These are phyloP conservation scores for Babyrousa celebensis DNA, from an alignment of 2,797 vertebrate genomes.

Conservation along the genomic window DNA sequence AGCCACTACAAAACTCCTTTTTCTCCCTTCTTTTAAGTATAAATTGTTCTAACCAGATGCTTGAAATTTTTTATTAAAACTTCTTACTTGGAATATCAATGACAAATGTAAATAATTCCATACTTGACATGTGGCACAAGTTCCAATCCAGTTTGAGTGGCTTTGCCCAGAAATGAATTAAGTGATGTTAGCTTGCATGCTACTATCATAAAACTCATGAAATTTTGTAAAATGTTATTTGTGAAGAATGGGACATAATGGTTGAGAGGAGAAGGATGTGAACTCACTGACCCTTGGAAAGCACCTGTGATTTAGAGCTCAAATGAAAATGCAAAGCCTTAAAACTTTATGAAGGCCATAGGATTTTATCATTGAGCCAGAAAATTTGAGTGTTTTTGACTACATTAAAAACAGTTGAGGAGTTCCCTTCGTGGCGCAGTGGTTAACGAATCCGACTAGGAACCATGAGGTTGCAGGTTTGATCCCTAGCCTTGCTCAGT, in stretches of 20 bases:
- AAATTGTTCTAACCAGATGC: background rate
- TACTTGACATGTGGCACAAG: background rate
- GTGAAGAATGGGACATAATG: background rate
- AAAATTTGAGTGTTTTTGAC: background rate
- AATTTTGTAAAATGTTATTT: background rate
- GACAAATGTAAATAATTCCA: background rate
- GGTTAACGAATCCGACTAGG: too few relatives aligned
- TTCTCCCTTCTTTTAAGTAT: background rate
- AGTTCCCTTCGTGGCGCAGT: too few relatives aligned
- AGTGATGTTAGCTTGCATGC: conserved; percentile 6
- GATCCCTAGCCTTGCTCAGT: too few relatives aligned
- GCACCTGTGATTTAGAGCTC: background rate
- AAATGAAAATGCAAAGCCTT: background rate
- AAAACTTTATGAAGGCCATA: background rate
- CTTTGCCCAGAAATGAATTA: background rate
- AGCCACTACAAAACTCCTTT: background rate
- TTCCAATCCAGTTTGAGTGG: background rate
- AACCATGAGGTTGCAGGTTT: too few relatives aligned
- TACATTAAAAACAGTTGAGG: too few relatives aligned
- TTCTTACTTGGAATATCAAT: background rate
- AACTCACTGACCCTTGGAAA: background rate
- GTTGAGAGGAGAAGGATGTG: background rate
- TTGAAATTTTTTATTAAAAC: conserved; percentile 27
- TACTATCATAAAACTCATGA: background rate
- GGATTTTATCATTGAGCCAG: background rate